A percentile compares a stretch with the other conserved stretches of the same genome.
Conservation (phyloP, 2,888 invertebrate species). For the Heliothis peltigera region DNA sequence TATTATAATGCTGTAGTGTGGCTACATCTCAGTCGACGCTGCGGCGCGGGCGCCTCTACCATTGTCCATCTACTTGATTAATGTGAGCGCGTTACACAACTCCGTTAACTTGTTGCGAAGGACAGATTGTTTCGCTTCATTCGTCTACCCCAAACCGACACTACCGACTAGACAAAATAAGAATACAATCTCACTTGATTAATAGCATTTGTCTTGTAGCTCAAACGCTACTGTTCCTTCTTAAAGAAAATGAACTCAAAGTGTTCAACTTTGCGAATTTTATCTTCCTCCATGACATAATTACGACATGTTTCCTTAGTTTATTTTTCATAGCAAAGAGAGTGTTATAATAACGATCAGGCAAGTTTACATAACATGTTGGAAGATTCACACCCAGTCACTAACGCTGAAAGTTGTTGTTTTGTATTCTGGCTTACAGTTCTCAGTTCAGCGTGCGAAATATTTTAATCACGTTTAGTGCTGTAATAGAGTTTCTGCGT, state of each 20-base stretch:
- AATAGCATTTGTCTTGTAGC: conserved; percentile 66
- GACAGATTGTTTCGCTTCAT: conserved; percentile 70
- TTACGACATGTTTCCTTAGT: not conserved
- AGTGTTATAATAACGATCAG: not conserved
- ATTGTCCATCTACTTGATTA: conserved; percentile 79
- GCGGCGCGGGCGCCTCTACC: conserved; percentile 63
- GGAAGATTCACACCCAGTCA: conserved; percentile 7
- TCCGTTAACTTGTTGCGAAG: conserved; percentile 80
- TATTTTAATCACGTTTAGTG: conserved; percentile 59
- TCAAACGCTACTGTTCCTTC: conserved; percentile 14
- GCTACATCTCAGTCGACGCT: conserved; percentile 64
- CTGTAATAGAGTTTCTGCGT: conserved; percentile 43
- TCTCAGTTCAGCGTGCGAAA: conserved; percentile 23
- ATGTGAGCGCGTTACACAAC: conserved; percentile 73
- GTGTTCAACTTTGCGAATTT: not conserved
- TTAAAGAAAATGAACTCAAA: conserved; percentile 7
- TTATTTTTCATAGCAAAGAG: not conserved
- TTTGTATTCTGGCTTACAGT: conserved; percentile 7
- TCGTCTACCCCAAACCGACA: conserved; percentile 68
- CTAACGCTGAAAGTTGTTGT: conserved; percentile 18
- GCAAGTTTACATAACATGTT: conserved; percentile 6
- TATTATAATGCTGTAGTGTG: conserved; percentile 34
- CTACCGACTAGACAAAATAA: conserved; percentile 66
- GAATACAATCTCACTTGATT: conserved; percentile 74
- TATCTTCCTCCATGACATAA: not conserved